Base-by-base conservation (phyloP, 2,888 invertebrate species). In the Tetheella fluctuosa region DNA sequence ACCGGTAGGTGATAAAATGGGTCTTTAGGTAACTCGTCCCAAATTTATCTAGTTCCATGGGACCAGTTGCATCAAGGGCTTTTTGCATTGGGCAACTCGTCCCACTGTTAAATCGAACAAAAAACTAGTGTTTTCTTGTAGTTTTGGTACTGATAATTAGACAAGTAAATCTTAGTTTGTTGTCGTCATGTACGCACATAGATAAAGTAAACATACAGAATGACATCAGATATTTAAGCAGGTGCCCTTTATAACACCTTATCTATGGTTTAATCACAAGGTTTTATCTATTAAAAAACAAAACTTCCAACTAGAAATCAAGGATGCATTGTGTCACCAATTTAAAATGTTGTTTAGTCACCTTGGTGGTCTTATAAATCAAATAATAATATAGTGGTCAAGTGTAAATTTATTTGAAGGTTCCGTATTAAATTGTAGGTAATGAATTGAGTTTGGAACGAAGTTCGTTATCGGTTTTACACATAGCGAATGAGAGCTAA, bases 271-370 rank as follows among this genome's bases (percentile, higher is more conserved):
- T 28, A 30, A 30, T 48, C 48, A 48, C 48, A 48, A 48, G 48
- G 48, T 48, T 48, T 48, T 10, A 48, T 48, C 48, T 20, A 48
- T 48, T 48, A 48, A 20, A 20, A 48, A 48, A 48, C 48, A 20
- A 48, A 48, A 48, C 20, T 48, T 39, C 39, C n/a, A 39, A 6
- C 20, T 20, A 48, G 48, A 2, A 8, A 48, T 48, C 48, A 48
- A 48, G 48, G 48, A 48, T 48, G 48, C 48, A 20, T 48, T 48
- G 20, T 48, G 48, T 48, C 48, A 48, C 48, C 48, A 20, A 39
- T n/a, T 39, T 39, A 39, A 39, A 39, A 39, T 39, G 39, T 39
- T 10, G 39, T 39, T 39, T n/a, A n/a, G 48, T 48, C 20, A 48
- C 48, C 48, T 48, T 20, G 48, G 42, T 48, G 42, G 48, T 20